phyloP scores from a whole-genome alignment of 2,888 invertebrate species.

The Caenorhabditis sp. region DNA sequence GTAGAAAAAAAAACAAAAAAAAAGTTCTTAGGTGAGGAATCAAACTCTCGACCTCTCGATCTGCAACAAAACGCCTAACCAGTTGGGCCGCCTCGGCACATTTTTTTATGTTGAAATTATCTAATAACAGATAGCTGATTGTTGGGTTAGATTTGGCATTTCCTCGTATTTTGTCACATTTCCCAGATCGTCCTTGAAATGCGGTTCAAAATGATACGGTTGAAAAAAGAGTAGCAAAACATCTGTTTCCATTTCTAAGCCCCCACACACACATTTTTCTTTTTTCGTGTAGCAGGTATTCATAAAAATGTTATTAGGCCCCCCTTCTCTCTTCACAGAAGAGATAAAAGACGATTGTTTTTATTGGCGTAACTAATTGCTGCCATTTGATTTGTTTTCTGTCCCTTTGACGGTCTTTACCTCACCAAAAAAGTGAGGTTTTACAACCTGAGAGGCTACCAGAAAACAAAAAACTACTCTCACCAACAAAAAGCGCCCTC shows the following conservation, averaged over 20 bases:
- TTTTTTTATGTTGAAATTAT: too few relatives aligned
- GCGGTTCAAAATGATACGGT: neutral
- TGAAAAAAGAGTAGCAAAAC: neutral
- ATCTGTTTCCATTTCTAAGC: neutral
- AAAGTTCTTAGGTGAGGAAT: too few relatives aligned
- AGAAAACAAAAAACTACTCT: neutral
- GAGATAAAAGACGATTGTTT: slow-evolving; percentile 5
- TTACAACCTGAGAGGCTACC: too few relatives aligned
- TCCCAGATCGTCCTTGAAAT: neutral
- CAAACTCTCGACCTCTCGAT: too few relatives aligned
- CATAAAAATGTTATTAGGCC: slow-evolving; percentile 11
- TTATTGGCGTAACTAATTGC: slow-evolving; percentile 42
- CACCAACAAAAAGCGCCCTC: neutral
- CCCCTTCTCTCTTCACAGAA: too few relatives aligned
- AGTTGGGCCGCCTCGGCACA: too few relatives aligned
- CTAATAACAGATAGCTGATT: too few relatives aligned
- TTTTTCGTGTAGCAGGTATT: slow-evolving; percentile 27
- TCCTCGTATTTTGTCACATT: slow-evolving; percentile 1
- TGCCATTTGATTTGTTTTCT: slow-evolving; percentile 16
- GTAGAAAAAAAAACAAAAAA: too few relatives aligned
- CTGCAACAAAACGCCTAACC: too few relatives aligned
- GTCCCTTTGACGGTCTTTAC: slow-evolving; percentile 14
- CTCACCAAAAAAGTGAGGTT: neutral
- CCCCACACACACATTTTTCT: neutral
- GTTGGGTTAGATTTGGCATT: too few relatives aligned